A percentile compares a stretch with the other conserved stretches of the same genome.
Conservation (phyloP, 2,797 vertebrate genomes). For the Sebastolobus alascanus region DNA sequence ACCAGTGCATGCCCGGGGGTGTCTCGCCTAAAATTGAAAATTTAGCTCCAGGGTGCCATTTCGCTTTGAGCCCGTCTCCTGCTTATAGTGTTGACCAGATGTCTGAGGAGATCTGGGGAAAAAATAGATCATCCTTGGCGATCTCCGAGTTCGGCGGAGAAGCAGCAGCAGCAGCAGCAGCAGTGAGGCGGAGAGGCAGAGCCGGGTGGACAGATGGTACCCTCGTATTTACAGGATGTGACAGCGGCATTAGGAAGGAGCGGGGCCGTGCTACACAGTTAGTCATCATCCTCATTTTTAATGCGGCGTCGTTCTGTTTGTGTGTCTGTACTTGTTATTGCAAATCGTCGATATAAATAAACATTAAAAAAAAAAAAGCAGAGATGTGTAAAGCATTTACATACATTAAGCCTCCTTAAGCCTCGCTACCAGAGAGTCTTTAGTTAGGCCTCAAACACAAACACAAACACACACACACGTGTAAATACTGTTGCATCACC, state of each 20-base stretch:
- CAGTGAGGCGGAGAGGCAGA: conserved; percentile 47
- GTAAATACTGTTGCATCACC: conserved; percentile 64
- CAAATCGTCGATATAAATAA: conserved; percentile 41
- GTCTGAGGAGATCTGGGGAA: conserved; percentile 28
- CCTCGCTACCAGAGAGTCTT: conserved; percentile 31
- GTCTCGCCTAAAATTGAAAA: no score
- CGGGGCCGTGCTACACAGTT: conserved; percentile 61
- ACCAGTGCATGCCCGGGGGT: no score
- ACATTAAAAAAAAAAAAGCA: conserved; percentile 10
- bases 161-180: conserved; percentile 19
- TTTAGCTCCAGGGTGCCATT: background rate
- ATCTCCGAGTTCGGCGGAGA: conserved; percentile 43
- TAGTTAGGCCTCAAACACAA: conserved; percentile 7
- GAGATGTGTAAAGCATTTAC: conserved; percentile 26
- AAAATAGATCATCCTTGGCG: conserved; percentile 36
- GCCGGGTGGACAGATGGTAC: conserved; percentile 73
- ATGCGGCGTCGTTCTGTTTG: conserved; percentile 36
- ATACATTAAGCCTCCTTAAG: conserved; percentile 22
- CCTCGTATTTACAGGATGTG: conserved; percentile 73
- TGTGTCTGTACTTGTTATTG: conserved; percentile 8
- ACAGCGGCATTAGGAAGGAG: conserved; percentile 71
- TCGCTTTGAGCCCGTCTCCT: background rate
- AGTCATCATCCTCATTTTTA: conserved; percentile 68
- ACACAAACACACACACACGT: conserved; percentile 13
- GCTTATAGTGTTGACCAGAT: background rate